These are phyloP conservation scores for Leptobrachium leishanense DNA, from an alignment of 2,113 vertebrate species.

Conservation along the genomic window DNA sequence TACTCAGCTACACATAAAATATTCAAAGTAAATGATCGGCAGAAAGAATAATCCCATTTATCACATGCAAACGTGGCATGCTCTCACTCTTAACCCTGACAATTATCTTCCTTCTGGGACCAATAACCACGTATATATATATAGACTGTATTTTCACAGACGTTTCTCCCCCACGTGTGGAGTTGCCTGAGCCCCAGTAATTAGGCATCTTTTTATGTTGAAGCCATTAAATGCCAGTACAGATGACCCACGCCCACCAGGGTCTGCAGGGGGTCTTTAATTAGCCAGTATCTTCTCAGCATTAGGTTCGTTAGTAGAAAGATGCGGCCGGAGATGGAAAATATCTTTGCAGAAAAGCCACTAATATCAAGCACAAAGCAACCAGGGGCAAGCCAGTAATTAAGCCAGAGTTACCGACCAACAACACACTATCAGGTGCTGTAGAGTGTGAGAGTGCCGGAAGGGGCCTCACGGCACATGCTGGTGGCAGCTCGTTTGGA, in stretches of 20 bases:
- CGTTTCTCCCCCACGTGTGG: not conserved
- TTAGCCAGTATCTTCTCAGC: constrained; percentile 5
- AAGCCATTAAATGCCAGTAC: not conserved
- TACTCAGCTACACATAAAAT: too few species aligned
- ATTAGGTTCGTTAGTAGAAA: constrained; percentile 20
- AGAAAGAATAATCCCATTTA: too few species aligned
- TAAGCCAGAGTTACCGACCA: constrained; percentile 13
- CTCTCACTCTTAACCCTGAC: too few species aligned
- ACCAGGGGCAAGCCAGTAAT: constrained; percentile 20
- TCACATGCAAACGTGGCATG: too few species aligned
- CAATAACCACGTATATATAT: too few species aligned
- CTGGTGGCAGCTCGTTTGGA: constrained; percentile 1
- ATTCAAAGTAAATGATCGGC: too few species aligned
- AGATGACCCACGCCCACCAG: constrained; percentile 20
- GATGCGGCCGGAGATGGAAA: constrained; percentile 1
- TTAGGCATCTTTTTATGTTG: constrained; percentile 23
- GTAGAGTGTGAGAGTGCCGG: not conserved
- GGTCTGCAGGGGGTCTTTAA: constrained; percentile 19
- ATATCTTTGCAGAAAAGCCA: not conserved
- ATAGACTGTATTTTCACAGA: not conserved
- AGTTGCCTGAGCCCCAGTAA: constrained; percentile 8
- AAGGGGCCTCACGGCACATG: not conserved
- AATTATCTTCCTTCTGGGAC: too few species aligned
- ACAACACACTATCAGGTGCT: not conserved
- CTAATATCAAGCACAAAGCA: constrained; percentile 9